Evolutionary conservation across 2,888 invertebrate species (phyloP), one percentile per base, ranked within the genome.

Genomic region (Brassicogethes aeneus): DNA sequence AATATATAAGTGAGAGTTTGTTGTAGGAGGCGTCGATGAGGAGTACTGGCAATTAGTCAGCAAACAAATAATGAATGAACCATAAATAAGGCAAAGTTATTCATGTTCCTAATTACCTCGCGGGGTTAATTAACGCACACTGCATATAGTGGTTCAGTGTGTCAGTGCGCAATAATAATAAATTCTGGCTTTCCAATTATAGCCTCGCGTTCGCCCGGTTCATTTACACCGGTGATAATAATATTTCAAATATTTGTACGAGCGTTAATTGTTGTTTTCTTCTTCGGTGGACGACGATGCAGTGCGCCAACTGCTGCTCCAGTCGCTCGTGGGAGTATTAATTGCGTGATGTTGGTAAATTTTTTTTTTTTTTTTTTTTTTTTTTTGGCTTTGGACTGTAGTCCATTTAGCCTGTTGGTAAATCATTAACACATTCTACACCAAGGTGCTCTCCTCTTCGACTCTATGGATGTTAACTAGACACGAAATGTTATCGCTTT

Each of bases 171-270:
- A n/a, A n/a, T n/a, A n/a, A 61, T 61, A 63, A 63, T 63, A 65
- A 65, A 65, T 64, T 61, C 57, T 59, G 59, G 57, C 54, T 61
- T 61, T 64, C 63, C 63, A 65, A 65, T 64, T 65, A 64, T 55
- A 58, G 56, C 60, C 57, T 59, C 57, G 58, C 56, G 23, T 23
- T 23, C 23, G 23, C 5, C 54, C 48, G 57, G 60, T 61, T 61
- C 61, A 60, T 60, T 62, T 62, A 57, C 61, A 60, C 56, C 56
- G 60, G 60, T 62, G 62, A 64, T 64, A 62, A 62, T 61, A 62
- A 62, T 64, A 64, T 62, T 63, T 64, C 60, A 63, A 64, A 64
- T 63, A 64, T 64, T 63, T 63, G 62, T 62, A 57, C 55, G 57
- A 32, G 23, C 17, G 36, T 31, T 41, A 41, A 41, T 41, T 41